Conservation (phyloP, 2,888 invertebrate genomes). For the Orthonevra nobilis region DNA sequence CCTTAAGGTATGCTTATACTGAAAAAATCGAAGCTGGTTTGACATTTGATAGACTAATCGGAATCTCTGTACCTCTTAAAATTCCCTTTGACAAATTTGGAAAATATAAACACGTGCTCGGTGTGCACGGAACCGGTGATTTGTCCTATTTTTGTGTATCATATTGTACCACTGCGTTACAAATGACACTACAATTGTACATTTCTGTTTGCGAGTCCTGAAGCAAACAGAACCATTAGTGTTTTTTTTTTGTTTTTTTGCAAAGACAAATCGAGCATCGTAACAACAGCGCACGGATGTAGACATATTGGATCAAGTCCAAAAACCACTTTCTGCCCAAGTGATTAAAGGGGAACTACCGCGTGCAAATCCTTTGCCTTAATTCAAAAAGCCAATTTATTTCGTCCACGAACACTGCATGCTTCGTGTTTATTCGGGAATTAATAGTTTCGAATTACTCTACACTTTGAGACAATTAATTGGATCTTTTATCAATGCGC, state of each 20-base stretch:
- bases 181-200: slow-evolving; percentile 9
- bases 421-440: slow-evolving; percentile 30
- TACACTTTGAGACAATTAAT: slow-evolving; percentile 62
- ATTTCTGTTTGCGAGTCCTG: slow-evolving; percentile 17
- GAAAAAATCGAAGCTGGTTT: no score
- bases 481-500: slow-evolving; percentile 60
- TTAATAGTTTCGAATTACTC: slow-evolving; percentile 67
- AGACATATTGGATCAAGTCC: slow-evolving; percentile 49
- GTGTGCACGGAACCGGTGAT: no score
- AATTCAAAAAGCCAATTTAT: slow-evolving; percentile 37
- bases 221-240: background rate
- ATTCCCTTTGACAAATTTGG: no score
- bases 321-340: slow-evolving; percentile 60
- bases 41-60: no score
- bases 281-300: slow-evolving; percentile 13
- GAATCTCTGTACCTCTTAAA: no score
- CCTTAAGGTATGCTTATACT: no score
- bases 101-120: no score
- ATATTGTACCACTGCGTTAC: no score
- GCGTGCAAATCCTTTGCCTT: slow-evolving; percentile 14
- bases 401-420: slow-evolving; percentile 16
- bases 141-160: no score
- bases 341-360: slow-evolving; percentile 20
- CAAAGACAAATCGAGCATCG: background rate
- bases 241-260: no score